Evolutionary conservation across 2,797 vertebrate species (phyloP), one percentile per base, ranked within the genome.

Genomic region (Austrolebias charrua): DNA sequence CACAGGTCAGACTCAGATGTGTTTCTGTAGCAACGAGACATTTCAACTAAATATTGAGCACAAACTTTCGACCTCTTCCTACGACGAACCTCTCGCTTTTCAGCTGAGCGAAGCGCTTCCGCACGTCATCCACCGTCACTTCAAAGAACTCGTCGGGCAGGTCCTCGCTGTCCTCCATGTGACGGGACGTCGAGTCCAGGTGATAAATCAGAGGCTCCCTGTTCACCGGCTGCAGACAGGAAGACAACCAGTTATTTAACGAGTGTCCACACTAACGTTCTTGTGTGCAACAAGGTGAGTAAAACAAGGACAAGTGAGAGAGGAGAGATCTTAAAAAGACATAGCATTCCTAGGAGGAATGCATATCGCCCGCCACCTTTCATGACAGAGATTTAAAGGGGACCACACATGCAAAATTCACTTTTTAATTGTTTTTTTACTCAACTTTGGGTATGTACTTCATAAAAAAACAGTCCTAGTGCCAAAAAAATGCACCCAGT

Each of bases 91-190:
- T 95, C 86, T 96, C 96, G 6, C 95, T 99, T 89, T 93, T 96
- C 63, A 99, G 90, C 86, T 98, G 95, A n/a, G 97, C 92, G 51
- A 98, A 93, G 61, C 96, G 95, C 65, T 94, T 95, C 70, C 95
- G 90, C 63, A 99, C 90, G 1, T 99, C 98, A 2, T 99, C 97
- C 77, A 99, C 78, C 0, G 98, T 99, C 78, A 99, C 93, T 69
- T 99, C 96, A 61, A 98, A 99, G 86, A 99, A 99, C 61, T 97
- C 95, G 1, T 99, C 96, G 0, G 97, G 94, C 55, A 95, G 91
- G 49, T 97, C 94, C 0, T 67, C 56, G 9, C 79, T 44, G 9
- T 63, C 43, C 35, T 66, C 18, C 0, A 60, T 66, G 4, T 55
- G 70, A n/a, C 47, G 79, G 50, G 86, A 79, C 28, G 89, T 80